Conservation (phyloP, 2,113 vertebrate genomes). For the Neoarius graeffei region DNA sequence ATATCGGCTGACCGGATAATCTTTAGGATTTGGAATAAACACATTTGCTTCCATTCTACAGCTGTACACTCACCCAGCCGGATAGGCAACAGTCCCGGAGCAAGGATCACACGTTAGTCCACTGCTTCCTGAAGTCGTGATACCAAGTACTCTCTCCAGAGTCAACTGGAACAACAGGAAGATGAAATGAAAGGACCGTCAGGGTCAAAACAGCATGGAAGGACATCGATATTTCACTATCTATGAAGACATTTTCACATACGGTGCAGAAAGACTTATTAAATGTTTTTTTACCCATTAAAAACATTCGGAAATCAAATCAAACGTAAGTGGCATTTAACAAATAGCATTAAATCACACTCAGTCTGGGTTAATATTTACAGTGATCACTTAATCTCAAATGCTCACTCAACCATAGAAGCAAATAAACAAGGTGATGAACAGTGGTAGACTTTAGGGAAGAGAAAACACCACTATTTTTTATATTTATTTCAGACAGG, state of each 20-base stretch:
- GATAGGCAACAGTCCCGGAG: slow-evolving; percentile 90
- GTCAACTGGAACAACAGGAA: slow-evolving; percentile 76
- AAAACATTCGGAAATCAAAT: background rate
- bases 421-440: background rate
- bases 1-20: background rate
- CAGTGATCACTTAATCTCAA: background rate
- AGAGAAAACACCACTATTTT: background rate
- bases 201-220: background rate
- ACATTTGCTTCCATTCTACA: background rate
- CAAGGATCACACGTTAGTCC: slow-evolving; percentile 87
- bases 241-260: background rate
- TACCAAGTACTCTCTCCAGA: slow-evolving; percentile 90
- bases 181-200: background rate
- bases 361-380: background rate
- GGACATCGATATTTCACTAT: background rate
- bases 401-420: background rate
- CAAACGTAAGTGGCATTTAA: background rate
- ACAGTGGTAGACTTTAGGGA: background rate
- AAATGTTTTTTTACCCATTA: too few species aligned
- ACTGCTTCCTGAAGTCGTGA: slow-evolving; percentile 88
- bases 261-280: background rate
- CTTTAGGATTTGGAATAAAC: background rate
- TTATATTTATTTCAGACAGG: too few species aligned
- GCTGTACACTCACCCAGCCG: slow-evolving; percentile 81
- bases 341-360: background rate